These are phyloP conservation scores for Orthosia gracilis DNA, from an alignment of 2,888 invertebrate genomes.

Conservation along the genomic window DNA sequence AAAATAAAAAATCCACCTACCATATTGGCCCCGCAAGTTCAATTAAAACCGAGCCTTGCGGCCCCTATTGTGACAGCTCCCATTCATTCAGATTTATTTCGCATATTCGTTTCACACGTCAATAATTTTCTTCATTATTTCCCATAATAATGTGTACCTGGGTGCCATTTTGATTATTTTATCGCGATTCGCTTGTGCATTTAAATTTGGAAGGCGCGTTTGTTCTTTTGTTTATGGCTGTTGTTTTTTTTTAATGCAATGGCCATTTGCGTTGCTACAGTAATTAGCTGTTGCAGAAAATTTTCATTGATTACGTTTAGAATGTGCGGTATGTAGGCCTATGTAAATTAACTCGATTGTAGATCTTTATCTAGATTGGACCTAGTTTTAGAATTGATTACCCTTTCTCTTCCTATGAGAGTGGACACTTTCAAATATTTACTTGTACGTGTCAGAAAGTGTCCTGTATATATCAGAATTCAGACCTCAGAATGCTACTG, in stretches of 20 bases:
- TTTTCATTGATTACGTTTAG: background rate
- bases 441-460: no score
- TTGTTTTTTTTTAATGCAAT: background rate
- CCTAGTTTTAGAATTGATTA: conserved; percentile 15
- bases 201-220: conserved; percentile 47
- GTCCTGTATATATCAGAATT: no score
- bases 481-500: no score
- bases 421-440: conserved; percentile 19
- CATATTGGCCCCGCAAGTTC: conserved; percentile 88
- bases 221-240: conserved; percentile 40
- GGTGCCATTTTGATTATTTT: conserved; percentile 59
- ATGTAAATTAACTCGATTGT: conserved; percentile 24
- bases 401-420: conserved; percentile 45
- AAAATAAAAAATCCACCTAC: conserved; percentile 82
- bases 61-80: conserved; percentile 80
- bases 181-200: conserved; percentile 43
- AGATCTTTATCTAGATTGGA: conserved; percentile 30
- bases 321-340: background rate
- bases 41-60: conserved; percentile 68
- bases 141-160: conserved; percentile 58
- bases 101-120: conserved; percentile 82
- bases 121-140: conserved; percentile 80
- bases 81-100: conserved; percentile 82
- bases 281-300: background rate
- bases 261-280: background rate